Percentiles rank a stretch among this genome's conserved stretches.
Evolutionary conservation across 2,888 invertebrate genomes (phyloP).

Genomic region (Biston stratarius): DNA sequence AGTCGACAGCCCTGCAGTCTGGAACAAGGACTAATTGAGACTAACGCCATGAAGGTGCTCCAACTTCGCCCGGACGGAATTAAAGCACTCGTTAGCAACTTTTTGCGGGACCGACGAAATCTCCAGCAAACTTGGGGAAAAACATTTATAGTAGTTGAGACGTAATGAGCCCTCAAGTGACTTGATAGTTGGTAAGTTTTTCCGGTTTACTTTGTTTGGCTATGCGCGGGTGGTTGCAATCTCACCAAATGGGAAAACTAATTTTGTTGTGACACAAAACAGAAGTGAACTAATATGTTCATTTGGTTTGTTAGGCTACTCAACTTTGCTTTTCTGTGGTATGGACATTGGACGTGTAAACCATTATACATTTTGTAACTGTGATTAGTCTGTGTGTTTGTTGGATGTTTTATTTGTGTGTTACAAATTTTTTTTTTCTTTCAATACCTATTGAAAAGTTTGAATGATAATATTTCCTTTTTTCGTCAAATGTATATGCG

Average conservation of each 20-base stretch:
- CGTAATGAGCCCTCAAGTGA: constrained; percentile 40
- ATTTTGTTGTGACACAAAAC: constrained; percentile 10
- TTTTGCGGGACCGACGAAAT: constrained; percentile 75
- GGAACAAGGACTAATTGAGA: constrained; percentile 71
- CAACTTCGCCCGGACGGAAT: constrained; percentile 71
- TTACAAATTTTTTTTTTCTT: too few relatives aligned
- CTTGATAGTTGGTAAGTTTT: constrained; percentile 37
- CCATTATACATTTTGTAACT: not conserved
- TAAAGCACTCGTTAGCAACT: constrained; percentile 80
- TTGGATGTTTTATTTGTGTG: too few relatives aligned
- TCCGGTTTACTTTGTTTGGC: constrained; percentile 26
- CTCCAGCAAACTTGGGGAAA: constrained; percentile 68
- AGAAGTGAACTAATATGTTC: not conserved
- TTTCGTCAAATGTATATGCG: too few relatives aligned
- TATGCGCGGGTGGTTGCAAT: constrained; percentile 25
- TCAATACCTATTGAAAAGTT: too few relatives aligned
- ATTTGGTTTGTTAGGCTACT: not conserved
- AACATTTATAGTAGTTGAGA: constrained; percentile 54
- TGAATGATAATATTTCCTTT: too few relatives aligned
- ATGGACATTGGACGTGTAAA: not conserved
- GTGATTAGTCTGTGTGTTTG: too few relatives aligned
- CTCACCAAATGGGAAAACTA: constrained; percentile 15
- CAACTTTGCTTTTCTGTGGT: not conserved
- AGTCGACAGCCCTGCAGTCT: constrained; percentile 4
- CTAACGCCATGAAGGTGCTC: constrained; percentile 60